phyloP scores from a whole-genome alignment of 2,888 invertebrate species.

The Teinopalpus imperialis region DNA sequence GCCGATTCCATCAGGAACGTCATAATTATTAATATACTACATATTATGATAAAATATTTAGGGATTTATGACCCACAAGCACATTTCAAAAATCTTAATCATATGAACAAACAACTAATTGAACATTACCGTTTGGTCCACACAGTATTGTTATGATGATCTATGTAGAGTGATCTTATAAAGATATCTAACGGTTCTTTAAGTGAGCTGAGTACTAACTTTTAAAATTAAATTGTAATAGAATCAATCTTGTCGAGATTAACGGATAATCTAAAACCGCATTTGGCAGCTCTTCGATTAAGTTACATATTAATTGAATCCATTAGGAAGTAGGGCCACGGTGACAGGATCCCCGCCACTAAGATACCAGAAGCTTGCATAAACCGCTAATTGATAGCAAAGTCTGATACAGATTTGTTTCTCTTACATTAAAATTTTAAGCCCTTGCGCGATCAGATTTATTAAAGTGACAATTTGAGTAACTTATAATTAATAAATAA shows the following conservation, averaged over 20 bases:
- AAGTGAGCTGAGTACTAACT: not conserved
- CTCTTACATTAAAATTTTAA: conserved; percentile 5
- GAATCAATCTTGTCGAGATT: conserved; percentile 47
- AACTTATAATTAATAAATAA: too few species aligned
- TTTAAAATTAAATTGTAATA: conserved; percentile 8
- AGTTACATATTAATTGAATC: conserved; percentile 55
- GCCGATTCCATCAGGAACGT: too few species aligned
- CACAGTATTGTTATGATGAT: too few species aligned
- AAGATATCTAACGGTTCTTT: conserved; percentile 3
- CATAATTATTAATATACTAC: too few species aligned
- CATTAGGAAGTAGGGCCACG: conserved; percentile 54
- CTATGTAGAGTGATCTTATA: too few species aligned
- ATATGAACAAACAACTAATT: too few species aligned
- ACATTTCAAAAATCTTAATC: too few species aligned
- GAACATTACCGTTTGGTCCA: too few species aligned
- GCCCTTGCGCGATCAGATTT: not conserved
- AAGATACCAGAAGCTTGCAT: conserved; percentile 41
- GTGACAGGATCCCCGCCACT: conserved; percentile 43
- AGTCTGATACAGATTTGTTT: conserved; percentile 6
- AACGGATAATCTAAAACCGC: conserved; percentile 41
- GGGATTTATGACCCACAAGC: too few species aligned
- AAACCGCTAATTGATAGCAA: conserved; percentile 29
- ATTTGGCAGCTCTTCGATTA: conserved; percentile 56
- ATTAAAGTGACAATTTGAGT: conserved; percentile 2
- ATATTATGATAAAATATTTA: too few species aligned